These are phyloP conservation scores for Dryococelus australis DNA, from an alignment of 2,888 invertebrate species.

Conservation along the genomic window DNA sequence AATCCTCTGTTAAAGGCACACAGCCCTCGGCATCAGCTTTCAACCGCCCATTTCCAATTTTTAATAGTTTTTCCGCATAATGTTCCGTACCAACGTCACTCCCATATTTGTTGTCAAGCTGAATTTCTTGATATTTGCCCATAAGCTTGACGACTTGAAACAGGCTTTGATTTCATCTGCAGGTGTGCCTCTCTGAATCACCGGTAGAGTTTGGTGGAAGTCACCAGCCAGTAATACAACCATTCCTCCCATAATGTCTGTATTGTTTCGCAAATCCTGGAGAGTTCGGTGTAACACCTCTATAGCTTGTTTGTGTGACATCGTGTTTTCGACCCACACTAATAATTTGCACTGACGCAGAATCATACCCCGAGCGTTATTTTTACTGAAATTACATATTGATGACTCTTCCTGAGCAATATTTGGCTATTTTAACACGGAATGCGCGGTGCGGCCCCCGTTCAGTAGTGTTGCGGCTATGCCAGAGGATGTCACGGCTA, in stretches of 20 bases:
- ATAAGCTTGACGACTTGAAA: too few species aligned
- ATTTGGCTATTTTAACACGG: not conserved
- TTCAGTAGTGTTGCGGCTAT: not conserved
- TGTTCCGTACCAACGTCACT: not conserved
- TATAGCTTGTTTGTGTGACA: slow-evolving; percentile 20
- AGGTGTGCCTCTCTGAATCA: too few species aligned
- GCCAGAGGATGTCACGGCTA: not conserved
- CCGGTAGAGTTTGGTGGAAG: too few species aligned
- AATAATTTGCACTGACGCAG: not conserved
- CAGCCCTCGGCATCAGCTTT: not conserved
- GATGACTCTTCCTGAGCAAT: not conserved
- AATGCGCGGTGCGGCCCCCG: not conserved
- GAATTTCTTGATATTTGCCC: too few species aligned
- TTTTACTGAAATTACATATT: slow-evolving; percentile 17
- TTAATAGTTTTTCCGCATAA: not conserved
- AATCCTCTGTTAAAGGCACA: not conserved
- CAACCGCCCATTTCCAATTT: not conserved
- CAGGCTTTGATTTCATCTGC: too few species aligned
- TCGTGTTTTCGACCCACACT: too few species aligned
- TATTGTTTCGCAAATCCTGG: slow-evolving; percentile 4
- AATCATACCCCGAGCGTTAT: not conserved
- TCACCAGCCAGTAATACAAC: too few species aligned
- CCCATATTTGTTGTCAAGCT: not conserved
- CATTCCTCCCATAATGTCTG: too few species aligned
- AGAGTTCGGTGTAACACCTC: slow-evolving; percentile 7